Evolutionary conservation across 23 tunicate genomes (phyloP).

Genomic region (Corella eumyota): DNA sequence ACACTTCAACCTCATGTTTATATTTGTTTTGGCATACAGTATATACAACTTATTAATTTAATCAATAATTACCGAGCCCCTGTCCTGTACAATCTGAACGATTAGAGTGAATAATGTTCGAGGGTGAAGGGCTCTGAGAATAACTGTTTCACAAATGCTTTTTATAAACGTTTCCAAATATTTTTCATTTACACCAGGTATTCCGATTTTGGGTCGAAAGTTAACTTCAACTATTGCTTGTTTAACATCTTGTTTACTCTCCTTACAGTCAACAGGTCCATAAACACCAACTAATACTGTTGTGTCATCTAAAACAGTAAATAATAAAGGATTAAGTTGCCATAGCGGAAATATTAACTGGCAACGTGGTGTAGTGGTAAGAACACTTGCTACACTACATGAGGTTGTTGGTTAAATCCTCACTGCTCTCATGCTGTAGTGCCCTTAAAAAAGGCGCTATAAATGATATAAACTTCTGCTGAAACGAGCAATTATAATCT

Average conservation of each 20-base stretch:
- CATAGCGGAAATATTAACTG: too few relatives aligned
- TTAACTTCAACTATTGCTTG: conserved; percentile 70
- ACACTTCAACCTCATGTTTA: background rate
- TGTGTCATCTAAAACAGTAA: conserved; percentile 65
- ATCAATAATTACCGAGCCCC: conserved; percentile 69
- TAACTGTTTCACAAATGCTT: conserved; percentile 36
- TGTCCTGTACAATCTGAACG: conserved; percentile 76
- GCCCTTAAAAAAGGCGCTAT: too few relatives aligned
- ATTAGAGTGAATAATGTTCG: conserved; percentile 41
- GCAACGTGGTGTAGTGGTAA: too few relatives aligned
- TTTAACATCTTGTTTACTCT: conserved; percentile 54
- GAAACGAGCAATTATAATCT: too few relatives aligned
- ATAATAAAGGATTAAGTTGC: too few relatives aligned
- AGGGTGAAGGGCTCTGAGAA: conserved; percentile 45
- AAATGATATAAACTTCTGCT: too few relatives aligned
- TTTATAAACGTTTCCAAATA: conserved; percentile 45
- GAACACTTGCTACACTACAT: too few relatives aligned
- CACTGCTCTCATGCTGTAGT: too few relatives aligned
- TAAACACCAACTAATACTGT: conserved; percentile 66
- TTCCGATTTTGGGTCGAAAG: conserved; percentile 85
- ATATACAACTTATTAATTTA: background rate
- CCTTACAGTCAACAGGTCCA: conserved; percentile 84
- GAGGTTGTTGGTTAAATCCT: too few relatives aligned
- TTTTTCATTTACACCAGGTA: conserved; percentile 71
- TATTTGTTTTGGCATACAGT: background rate